Evolutionary conservation across 2,888 invertebrate genomes (phyloP).

Genomic region (Iphiclides podalirius): DNA sequence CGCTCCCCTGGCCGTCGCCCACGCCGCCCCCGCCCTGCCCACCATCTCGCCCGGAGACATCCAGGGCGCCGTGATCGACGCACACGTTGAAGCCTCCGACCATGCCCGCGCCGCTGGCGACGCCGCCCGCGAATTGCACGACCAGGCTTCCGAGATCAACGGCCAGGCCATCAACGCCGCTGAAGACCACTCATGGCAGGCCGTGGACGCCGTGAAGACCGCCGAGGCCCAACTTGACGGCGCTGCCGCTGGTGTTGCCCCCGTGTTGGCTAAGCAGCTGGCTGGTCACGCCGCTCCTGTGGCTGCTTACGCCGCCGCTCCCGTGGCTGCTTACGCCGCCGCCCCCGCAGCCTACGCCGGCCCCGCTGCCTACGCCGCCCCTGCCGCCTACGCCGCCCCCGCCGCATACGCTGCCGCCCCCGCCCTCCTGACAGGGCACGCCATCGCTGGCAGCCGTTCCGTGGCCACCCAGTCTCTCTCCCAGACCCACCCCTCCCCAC

Average conservation of each 20-base stretch:
- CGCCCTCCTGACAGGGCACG: conserved; percentile 34
- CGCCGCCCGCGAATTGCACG: conserved; percentile 65
- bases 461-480: conserved; percentile 59
- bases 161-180: conserved; percentile 72
- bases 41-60: conserved; percentile 72
- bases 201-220: conserved; percentile 69
- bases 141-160: conserved; percentile 69
- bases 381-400: conserved; percentile 34
- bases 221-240: conserved; percentile 67
- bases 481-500: conserved; percentile 63
- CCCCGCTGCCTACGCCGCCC: conserved; percentile 33
- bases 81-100: conserved; percentile 68
- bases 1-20: conserved; percentile 44
- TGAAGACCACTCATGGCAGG: conserved; percentile 72
- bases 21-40: conserved; percentile 50
- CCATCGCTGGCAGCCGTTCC: conserved; percentile 46
- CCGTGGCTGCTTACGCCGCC: conserved; percentile 35
- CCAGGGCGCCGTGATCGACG: conserved; percentile 68
- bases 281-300: conserved; percentile 53
- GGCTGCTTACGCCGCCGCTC: conserved; percentile 34
- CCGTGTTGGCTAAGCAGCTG: conserved; percentile 66
- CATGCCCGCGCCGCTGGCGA: conserved; percentile 69
- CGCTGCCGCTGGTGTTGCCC: conserved; percentile 70
- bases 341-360: conserved; percentile 35
- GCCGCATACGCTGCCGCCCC: conserved; percentile 26